phyloP scores from a whole-genome alignment of 2,113 vertebrate species.

The Phaethon lepturus region DNA sequence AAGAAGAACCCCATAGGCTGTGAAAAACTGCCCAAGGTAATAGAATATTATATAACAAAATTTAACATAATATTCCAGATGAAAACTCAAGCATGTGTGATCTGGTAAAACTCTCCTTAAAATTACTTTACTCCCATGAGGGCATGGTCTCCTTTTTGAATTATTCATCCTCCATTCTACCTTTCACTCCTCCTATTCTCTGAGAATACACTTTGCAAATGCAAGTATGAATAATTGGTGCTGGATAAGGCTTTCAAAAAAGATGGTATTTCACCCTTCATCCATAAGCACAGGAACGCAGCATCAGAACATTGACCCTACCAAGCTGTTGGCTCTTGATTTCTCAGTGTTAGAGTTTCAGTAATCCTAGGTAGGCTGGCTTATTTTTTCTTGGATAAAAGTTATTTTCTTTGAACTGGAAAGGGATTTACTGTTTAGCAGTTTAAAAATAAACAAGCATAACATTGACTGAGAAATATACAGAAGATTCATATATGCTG shows the following conservation, averaged over 20 bases:
- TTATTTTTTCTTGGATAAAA: not conserved
- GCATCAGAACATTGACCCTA: not conserved
- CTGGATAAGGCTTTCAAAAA: not conserved
- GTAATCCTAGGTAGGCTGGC: not conserved
- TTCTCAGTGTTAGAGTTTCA: not conserved
- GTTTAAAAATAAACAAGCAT: not conserved
- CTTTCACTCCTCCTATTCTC: not conserved
- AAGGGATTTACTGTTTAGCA: not conserved
- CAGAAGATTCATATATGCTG: not conserved
- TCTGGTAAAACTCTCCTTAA: not conserved
- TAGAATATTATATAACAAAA: not conserved
- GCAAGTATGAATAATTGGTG: not conserved
- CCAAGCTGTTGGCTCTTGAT: not conserved
- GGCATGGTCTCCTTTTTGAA: not conserved
- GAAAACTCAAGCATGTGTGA: not conserved
- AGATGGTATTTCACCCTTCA: not conserved
- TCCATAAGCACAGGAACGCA: not conserved
- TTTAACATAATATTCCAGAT: not conserved
- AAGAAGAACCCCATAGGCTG: not conserved
- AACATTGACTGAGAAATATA: not conserved
- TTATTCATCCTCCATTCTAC: not conserved
- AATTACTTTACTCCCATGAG: not conserved
- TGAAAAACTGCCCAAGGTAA: not conserved
- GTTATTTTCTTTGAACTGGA: constrained; percentile 5
- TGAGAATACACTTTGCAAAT: not conserved